Evolutionary conservation across 35 echinoderm and acorn worm genomes (phyloP).

Genomic region (Eucidaris tribuloides): DNA sequence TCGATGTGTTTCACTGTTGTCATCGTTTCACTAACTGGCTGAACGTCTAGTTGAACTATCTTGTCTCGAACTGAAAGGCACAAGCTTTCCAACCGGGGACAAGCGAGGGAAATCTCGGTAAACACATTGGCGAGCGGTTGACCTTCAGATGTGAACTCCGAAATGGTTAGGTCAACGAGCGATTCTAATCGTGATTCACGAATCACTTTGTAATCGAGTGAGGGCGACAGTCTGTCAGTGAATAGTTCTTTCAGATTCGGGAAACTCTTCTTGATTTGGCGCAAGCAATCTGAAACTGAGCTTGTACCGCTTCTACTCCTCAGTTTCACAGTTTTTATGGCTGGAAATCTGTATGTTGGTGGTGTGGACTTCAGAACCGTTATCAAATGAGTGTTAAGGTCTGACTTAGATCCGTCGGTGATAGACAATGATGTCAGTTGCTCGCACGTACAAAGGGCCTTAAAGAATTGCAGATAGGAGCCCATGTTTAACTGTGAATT

Average conservation of each 20-base stretch:
- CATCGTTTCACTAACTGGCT: neutral
- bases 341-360: neutral
- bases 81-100: neutral
- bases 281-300: neutral
- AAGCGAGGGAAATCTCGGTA: neutral
- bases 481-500: neutral
- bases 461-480: neutral
- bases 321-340: neutral
- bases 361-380: neutral
- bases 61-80: neutral
- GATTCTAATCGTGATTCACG: neutral
- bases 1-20: neutral
- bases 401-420: too few species aligned
- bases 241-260: neutral
- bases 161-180: neutral
- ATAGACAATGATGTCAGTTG: neutral
- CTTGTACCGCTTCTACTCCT: neutral
- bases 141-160: neutral
- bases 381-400: neutral
- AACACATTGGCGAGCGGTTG: neutral
- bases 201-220: neutral
- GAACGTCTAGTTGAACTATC: neutral
- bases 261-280: neutral
- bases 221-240: neutral
- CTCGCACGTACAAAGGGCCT: neutral